Conservation (phyloP, 2,113 vertebrate genomes). For the Oryzias javanicus region DNA sequence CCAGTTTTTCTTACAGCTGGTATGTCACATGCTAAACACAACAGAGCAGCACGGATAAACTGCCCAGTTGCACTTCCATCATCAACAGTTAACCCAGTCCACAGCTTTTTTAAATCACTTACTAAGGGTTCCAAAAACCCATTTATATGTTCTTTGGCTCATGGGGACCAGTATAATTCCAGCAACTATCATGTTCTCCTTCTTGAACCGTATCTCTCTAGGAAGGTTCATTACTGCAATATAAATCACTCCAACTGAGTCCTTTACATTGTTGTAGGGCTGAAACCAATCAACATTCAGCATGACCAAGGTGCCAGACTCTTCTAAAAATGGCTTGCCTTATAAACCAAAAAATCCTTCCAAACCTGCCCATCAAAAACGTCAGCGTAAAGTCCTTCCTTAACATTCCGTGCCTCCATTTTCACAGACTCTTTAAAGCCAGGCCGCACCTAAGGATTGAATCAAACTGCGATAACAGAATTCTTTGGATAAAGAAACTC, state of each 20-base stretch:
- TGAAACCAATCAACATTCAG: not conserved
- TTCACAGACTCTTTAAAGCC: not conserved
- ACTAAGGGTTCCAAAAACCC: too few species aligned
- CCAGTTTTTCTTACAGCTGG: too few species aligned
- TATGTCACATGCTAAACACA: too few species aligned
- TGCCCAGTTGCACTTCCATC: too few species aligned
- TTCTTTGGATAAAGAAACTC: too few species aligned
- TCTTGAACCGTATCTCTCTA: not conserved
- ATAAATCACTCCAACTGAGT: not conserved
- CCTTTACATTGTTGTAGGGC: not conserved
- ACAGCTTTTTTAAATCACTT: too few species aligned
- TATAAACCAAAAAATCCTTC: not conserved
- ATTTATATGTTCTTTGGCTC: too few species aligned
- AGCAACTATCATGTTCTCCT: not conserved
- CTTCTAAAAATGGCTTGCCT: not conserved
- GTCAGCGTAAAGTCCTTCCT: not conserved
- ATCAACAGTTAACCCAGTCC: too few species aligned
- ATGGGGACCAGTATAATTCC: too few species aligned
- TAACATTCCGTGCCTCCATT: not conserved
- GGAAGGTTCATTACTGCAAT: not conserved
- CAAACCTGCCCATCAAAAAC: not conserved
- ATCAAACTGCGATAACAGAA: too few species aligned
- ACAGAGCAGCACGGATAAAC: too few species aligned
- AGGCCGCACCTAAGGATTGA: not conserved
- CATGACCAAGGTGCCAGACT: not conserved